A percentile compares a stretch with the other conserved stretches of the same genome.
Evolutionary conservation across 2,888 invertebrate species (phyloP).

Genomic region (Marronus borbonicus): DNA sequence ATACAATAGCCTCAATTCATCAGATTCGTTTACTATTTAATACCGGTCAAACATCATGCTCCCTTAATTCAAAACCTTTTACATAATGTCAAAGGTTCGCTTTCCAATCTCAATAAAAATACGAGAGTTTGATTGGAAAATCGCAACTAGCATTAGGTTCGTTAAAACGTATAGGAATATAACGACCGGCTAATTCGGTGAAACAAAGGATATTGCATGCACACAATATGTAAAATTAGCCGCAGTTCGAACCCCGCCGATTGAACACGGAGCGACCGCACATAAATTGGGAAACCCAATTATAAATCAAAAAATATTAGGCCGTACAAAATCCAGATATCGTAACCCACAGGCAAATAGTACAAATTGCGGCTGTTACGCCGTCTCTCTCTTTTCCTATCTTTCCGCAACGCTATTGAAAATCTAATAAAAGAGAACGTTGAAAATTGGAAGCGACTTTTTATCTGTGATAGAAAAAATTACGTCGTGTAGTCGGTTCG

Average conservation of each 20-base stretch:
- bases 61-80: too few relatives aligned
- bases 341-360: conserved; percentile 3
- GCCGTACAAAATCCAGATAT: conserved; percentile 28
- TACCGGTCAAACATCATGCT: too few relatives aligned
- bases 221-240: conserved; percentile 12
- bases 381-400: not conserved
- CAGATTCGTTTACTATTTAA: too few relatives aligned
- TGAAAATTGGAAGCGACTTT: conserved; percentile 17
- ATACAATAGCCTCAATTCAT: not conserved
- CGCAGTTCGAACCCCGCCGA: not conserved
- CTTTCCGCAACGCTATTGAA: conserved; percentile 14
- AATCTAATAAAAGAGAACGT: conserved; percentile 26
- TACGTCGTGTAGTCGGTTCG: not conserved
- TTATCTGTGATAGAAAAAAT: conserved; percentile 11
- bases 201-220: not conserved
- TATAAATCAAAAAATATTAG: conserved; percentile 33
- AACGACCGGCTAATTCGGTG: conserved; percentile 2
- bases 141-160: not conserved
- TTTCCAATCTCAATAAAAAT: not conserved
- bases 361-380: not conserved
- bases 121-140: not conserved
- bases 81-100: too few relatives aligned
- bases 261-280: conserved; percentile 18
- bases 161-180: not conserved
- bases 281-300: conserved; percentile 30